Base-by-base conservation (phyloP, 2,888 invertebrate species). In the Eristalis intricaria region DNA sequence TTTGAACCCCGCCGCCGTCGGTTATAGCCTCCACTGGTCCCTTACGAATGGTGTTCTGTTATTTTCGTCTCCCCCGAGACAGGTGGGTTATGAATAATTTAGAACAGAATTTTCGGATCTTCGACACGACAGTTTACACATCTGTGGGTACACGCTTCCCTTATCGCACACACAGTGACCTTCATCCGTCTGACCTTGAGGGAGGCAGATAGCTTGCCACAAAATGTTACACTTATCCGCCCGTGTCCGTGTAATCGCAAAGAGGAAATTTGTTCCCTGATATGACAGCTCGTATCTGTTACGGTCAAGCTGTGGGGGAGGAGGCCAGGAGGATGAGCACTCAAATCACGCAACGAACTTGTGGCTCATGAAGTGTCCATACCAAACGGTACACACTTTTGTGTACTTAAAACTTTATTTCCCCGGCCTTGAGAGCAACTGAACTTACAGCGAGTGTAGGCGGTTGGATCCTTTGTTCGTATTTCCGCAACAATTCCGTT, bases 11-110 rank as follows among this genome's bases (percentile, higher is more conserved):
- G 10, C 35, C 65, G 58, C 66, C 71, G 50, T 26, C 40, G 68
- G 78, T 38, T 40, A 22, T 43, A 60, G 63, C 56, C 70, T 40
- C 56, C 38, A 10, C 23, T 61, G 40, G 40, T 70, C 78, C 71
- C 66, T 22, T 56, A 64, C 43, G 80, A 32, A 29, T 23, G 43
- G 38, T 50, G 19, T 61, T 66, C 61, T 32, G 43, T 43, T 73
- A 58, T 58, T 22, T 38, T 73, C 22, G 60, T 32, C 19, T 26
- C 58, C 69, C 26, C 15, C 26, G 13, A 13, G 60, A 29, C 80
- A 64, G 74, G 58, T 81, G 64, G 40, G 68, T 64, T 69, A 64
- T 81, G 81, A 81, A 81, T 81, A 81, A 74, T 75, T 81, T 32
- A 81, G 63, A 56, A 10, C 32, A n/a, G 56, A 22, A 32, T 40